phyloP scores from a whole-genome alignment of 2,797 vertebrate genomes.

The Bradypus variegatus region DNA sequence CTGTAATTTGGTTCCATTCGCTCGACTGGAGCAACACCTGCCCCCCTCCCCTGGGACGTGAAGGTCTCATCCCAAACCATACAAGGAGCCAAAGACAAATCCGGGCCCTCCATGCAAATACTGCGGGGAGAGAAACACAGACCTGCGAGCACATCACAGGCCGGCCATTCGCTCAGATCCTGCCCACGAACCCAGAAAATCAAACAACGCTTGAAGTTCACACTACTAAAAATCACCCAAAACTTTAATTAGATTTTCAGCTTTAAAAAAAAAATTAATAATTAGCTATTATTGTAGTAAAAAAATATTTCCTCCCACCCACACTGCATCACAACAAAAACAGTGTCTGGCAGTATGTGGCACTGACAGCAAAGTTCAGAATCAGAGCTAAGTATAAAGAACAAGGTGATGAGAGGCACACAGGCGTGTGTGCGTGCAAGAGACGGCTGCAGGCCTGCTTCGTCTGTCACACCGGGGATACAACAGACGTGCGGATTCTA shows the following conservation, averaged over 20 bases:
- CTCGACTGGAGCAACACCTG: slow-evolving; percentile 99
- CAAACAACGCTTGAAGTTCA: slow-evolving; percentile 50
- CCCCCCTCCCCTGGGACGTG: slow-evolving; percentile 88
- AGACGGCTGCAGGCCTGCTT: too few species aligned
- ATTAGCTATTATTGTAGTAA: slow-evolving; percentile 42
- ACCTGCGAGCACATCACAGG: slow-evolving; percentile 37
- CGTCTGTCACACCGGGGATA: background rate
- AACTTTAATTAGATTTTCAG: slow-evolving; percentile 55
- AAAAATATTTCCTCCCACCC: slow-evolving; percentile 46
- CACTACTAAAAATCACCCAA: background rate
- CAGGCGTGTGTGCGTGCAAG: background rate
- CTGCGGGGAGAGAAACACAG: slow-evolving; percentile 20
- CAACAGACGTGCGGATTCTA: rapidly evolving
- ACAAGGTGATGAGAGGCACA: rapidly evolving
- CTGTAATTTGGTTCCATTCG: slow-evolving; percentile 99
- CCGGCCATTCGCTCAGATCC: slow-evolving; percentile 7
- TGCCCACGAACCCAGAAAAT: slow-evolving; percentile 56
- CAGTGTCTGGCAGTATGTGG: slow-evolving; percentile 50
- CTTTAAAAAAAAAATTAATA: slow-evolving; percentile 27
- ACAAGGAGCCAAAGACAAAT: slow-evolving; percentile 76
- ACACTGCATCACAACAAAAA: slow-evolving; percentile 47
- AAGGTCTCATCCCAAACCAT: slow-evolving; percentile 80
- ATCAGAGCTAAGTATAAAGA: background rate
- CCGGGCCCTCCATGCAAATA: slow-evolving; percentile 72
- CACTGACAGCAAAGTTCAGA: background rate